phyloP scores from a whole-genome alignment of 2,888 invertebrate genomes.

The Coelopa pilipes region DNA sequence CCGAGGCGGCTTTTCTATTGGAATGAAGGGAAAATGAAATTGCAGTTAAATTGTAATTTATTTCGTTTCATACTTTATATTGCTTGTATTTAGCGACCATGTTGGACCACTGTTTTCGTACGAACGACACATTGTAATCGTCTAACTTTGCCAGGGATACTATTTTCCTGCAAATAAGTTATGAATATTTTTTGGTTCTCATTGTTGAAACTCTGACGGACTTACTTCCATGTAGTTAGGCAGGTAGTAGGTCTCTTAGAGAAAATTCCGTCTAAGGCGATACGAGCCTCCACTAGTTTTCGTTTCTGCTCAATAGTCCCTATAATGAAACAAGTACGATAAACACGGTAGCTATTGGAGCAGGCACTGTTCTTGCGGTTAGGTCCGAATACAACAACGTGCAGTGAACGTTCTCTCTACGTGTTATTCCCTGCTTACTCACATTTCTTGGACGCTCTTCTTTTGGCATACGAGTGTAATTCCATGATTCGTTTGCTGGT shows the following conservation, averaged over 20 bases:
- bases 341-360: neutral
- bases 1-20: conserved; percentile 48
- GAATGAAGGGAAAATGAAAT: neutral
- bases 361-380: neutral
- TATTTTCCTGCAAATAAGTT: conserved; percentile 48
- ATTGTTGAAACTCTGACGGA: conserved; percentile 23
- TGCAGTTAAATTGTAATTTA: neutral
- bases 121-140: conserved; percentile 58
- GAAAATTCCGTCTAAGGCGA: conserved; percentile 59
- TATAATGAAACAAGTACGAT: conserved; percentile 32
- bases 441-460: conserved; percentile 59
- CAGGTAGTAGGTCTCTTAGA: conserved; percentile 55
- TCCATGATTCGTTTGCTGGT: conserved; percentile 51
- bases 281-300: conserved; percentile 58
- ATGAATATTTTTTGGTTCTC: neutral
- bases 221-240: conserved; percentile 61
- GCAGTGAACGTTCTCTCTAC: no score
- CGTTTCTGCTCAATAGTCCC: conserved; percentile 63
- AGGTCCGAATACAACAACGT: neutral
- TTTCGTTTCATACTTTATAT: conserved; percentile 54
- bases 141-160: conserved; percentile 55
- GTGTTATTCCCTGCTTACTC: conserved; percentile 40
- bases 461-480: conserved; percentile 62
- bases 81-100: conserved; percentile 60
- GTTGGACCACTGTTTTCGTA: conserved; percentile 62